phyloP scores from a whole-genome alignment of 2,888 invertebrate species.

The Cheilosia pagana region DNA sequence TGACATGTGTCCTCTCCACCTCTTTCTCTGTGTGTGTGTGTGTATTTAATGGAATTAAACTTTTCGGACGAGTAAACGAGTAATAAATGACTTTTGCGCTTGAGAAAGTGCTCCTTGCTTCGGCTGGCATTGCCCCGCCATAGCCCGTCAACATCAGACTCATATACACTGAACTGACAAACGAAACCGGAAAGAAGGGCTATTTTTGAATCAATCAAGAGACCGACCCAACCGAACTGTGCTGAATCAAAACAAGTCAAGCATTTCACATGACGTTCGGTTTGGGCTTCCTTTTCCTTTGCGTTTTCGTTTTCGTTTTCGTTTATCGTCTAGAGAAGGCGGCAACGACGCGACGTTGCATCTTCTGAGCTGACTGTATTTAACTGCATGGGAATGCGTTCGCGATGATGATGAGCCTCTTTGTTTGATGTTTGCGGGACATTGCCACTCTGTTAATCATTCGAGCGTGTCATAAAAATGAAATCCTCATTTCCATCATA shows the following conservation, averaged over 20 bases:
- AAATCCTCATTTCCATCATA: constrained; percentile 73
- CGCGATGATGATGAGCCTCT: constrained; percentile 45
- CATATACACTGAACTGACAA: constrained; percentile 27
- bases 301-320: constrained; percentile 3
- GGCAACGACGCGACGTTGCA: neutral
- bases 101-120: constrained; percentile 60
- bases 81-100: constrained; percentile 74
- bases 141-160: constrained; percentile 16
- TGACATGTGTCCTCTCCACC: constrained; percentile 68
- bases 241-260: constrained; percentile 72
- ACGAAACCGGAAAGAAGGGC: constrained; percentile 69
- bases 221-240: constrained; percentile 44
- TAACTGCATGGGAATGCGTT: constrained; percentile 9
- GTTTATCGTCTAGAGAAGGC: constrained; percentile 15
- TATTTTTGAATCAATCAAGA: constrained; percentile 74
- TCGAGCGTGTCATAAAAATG: constrained; percentile 68
- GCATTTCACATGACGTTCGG: constrained; percentile 62
- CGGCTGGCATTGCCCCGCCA: constrained; percentile 25
- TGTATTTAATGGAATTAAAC: constrained; percentile 68
- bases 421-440: constrained; percentile 66
- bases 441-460: constrained; percentile 62
- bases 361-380: neutral
- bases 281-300: constrained; percentile 9
- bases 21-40: constrained; percentile 16
- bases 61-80: constrained; percentile 73